Evolutionary conservation across 2,113 vertebrate species (phyloP), one percentile per base, ranked within the genome.

Genomic region (Mesoclemmys tuberculata): DNA sequence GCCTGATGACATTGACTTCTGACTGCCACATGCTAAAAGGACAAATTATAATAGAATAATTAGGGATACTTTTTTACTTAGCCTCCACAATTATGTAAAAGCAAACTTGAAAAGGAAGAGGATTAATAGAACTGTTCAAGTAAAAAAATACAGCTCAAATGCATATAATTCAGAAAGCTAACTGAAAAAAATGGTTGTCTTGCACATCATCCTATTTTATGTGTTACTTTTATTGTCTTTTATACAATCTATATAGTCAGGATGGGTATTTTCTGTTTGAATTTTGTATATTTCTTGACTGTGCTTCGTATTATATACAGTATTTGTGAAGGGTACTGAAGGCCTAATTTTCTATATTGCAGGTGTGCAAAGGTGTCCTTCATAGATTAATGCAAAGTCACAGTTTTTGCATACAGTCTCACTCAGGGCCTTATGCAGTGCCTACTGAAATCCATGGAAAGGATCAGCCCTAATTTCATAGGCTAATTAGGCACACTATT

Each of bases 41-140:
- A 54, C 48, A 80, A 95, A 90, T 88, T 91, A 64, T 85, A 94
- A 49, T 84, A 95, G 89, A 52, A 29, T 44, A 77, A 55, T 87
- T 41, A 24, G 55, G 83, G 90, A 55, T 79, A 31, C 52, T 90
- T 90, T 96, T 55, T 95, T 74, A 92, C 87, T 89, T 95, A 82
- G 81, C 19, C 91, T 38, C 95, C 95, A 94, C 78, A 96, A 95
- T 93, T 79, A 88, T 93, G 7, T 52, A 16, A 13, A 89, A 88
- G 79, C 68, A 94, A 89, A 84, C 54, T 91, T 80, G 95, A 94
- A 92, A 97, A 74, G 94, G 41, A 82, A 96, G 95, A 83, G 88
- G 82, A 95, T 94, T 96, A 94, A 88, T 68, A 93, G 89, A 96
- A 58, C 41, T 90, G 88, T 88, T 96, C 78, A 85, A 87, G 82